Evolutionary conservation across 2,113 vertebrate genomes (phyloP).

Genomic region (Hirundichthys speculiger): DNA sequence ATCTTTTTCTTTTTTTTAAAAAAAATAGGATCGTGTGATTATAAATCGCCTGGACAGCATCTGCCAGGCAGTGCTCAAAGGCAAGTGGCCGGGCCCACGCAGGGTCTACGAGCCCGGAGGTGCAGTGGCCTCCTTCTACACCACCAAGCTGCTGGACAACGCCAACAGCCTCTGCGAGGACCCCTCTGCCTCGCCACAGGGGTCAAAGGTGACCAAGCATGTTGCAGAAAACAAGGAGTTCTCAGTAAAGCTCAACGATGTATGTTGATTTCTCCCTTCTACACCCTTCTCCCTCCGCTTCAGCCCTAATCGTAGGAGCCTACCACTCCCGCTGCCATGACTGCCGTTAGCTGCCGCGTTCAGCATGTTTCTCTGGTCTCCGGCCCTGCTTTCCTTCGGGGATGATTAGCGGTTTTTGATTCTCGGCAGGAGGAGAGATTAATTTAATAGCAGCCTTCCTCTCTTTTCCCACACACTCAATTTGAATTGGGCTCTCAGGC

Average conservation of each 20-base stretch:
- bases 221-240: slow-evolving; percentile 99
- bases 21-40: slow-evolving; percentile 97
- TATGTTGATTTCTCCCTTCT: slow-evolving; percentile 97
- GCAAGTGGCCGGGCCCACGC: slow-evolving; percentile 92
- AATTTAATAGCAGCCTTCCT: slow-evolving; percentile 63
- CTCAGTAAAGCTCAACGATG: slow-evolving; percentile 99
- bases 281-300: slow-evolving; percentile 74
- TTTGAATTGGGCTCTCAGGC: slow-evolving; percentile 73
- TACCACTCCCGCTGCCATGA: slow-evolving; percentile 76
- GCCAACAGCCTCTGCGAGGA: slow-evolving; percentile 88
- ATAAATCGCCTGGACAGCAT: slow-evolving; percentile 98
- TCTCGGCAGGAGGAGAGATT: slow-evolving; percentile 83
- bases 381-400: slow-evolving; percentile 63
- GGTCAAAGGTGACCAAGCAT: slow-evolving; percentile 99
- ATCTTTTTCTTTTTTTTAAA: neutral
- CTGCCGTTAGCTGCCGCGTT: slow-evolving; percentile 86
- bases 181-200: slow-evolving; percentile 90
- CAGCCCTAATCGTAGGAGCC: slow-evolving; percentile 66
- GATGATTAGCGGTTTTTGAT: slow-evolving; percentile 82
- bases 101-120: slow-evolving; percentile 88
- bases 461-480: slow-evolving; percentile 67
- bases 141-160: slow-evolving; percentile 95
- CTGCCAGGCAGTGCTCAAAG: slow-evolving; percentile 97
- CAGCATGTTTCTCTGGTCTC: slow-evolving; percentile 85
- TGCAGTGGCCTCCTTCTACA: slow-evolving; percentile 94